Base-by-base conservation (phyloP, 1,140 invertebrate species). In the Andricus grossulariae region DNA sequence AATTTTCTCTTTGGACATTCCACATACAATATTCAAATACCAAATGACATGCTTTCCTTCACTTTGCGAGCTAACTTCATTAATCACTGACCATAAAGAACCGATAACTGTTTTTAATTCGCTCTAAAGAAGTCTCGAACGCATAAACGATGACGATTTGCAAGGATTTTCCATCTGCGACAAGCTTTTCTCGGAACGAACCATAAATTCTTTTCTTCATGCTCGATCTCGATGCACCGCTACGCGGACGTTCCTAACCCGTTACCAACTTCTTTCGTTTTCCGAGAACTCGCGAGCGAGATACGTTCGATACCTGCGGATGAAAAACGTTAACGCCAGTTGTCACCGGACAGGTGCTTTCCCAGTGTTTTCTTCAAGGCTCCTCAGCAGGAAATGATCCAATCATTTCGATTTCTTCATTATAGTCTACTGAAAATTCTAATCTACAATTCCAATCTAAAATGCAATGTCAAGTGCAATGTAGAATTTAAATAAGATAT, bases 151-250 rank as follows among this genome's bases (percentile, higher is more conserved):
- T 25, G 57, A 66, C 71, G 75, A 78, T 75, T 77, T 75, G 73
- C 71, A 57, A 83, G 77, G 72, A 79, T 84, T 83, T 80, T 71
- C 80, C 79, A 80, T 82, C 81, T 73, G 83, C 81, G 82, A 80
- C 81, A 80, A 51, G 60, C 66, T 39, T 55, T 87, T 85, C 86
- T 72, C 73, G 52, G 86, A 87, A 87, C 73, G 51, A 77, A 78
- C 82, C 79, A 84, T 87, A 87, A 87, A 87, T 87, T 85, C 82
- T 76, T 82, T 81, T 77, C 77, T 85, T 87, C 77, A 79, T 85
- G 72, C 73, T 72, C 73, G 78, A 74, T 77, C 71, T 72, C 13
- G 45, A 75, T 78, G 75, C 75, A 88, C 83, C 83, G 86, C 82
- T 87, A 83, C 82, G 85, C 82, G 86, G 85, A 86, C 82, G 83